Evolutionary conservation across 2,888 invertebrate species (phyloP).

Genomic region (Trachelus troglodyta): DNA sequence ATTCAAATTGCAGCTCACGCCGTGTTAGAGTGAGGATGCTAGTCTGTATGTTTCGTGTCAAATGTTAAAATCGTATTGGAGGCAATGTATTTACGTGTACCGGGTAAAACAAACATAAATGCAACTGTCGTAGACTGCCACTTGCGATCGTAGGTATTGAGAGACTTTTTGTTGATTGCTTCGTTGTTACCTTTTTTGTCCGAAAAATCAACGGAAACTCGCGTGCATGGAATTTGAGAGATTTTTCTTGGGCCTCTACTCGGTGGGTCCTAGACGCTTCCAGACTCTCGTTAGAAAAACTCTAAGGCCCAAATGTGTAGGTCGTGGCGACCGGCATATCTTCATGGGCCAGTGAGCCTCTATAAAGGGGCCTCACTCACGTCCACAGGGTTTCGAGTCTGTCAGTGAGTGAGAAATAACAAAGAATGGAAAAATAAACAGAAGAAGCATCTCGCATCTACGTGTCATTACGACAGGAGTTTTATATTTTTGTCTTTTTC

Average conservation of each 20-base stretch:
- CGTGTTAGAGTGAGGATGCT: background rate
- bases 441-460: background rate
- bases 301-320: background rate
- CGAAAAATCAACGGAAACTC: background rate
- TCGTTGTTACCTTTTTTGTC: background rate
- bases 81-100: background rate
- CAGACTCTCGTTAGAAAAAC: background rate
- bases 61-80: background rate
- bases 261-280: background rate
- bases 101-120: background rate
- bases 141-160: background rate
- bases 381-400: background rate
- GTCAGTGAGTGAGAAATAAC: background rate
- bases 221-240: background rate
- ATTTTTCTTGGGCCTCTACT: background rate
- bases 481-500: background rate
- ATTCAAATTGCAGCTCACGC: background rate
- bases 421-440: background rate
- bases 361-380: background rate
- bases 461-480: background rate
- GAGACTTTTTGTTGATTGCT: background rate
- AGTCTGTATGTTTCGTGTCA: background rate
- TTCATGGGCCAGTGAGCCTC: background rate
- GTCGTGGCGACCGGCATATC: background rate
- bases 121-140: background rate